Conservation (phyloP, 2,888 invertebrate species). For the Steinernema hermaphroditum region DNA sequence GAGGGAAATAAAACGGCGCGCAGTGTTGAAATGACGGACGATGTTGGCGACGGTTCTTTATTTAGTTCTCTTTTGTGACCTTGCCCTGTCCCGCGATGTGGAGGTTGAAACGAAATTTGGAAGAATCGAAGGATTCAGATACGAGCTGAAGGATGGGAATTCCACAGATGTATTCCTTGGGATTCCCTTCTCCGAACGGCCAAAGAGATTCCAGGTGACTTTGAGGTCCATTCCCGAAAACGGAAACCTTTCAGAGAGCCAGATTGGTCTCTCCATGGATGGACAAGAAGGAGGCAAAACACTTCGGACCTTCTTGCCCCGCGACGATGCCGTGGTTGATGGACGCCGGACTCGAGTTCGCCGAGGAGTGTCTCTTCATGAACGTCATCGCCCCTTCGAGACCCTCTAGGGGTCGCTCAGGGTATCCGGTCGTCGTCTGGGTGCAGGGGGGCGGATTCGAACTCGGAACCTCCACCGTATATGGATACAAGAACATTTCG, state of each 20-base stretch:
- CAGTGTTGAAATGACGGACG: too few species aligned
- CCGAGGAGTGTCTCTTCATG: conserved; percentile 25
- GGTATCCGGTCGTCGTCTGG: conserved; percentile 86
- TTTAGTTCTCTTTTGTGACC: not conserved
- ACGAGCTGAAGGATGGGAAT: not conserved
- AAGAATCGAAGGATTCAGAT: not conserved
- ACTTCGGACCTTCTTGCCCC: not conserved
- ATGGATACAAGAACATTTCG: conserved; percentile 35
- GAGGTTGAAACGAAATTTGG: not conserved
- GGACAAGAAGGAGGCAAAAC: not conserved
- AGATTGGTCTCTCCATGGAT: not conserved
- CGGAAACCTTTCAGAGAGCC: not conserved
- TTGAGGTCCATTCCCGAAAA: not conserved
- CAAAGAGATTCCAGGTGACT: not conserved
- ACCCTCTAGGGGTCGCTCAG: not conserved
- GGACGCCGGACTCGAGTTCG: not conserved
- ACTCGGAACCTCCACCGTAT: conserved; percentile 72
- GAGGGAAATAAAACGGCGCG: too few species aligned
- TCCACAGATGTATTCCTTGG: not conserved
- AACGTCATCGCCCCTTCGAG: conserved; percentile 23
- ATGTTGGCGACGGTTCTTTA: not conserved
- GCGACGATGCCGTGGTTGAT: not conserved
- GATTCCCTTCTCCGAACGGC: not conserved
- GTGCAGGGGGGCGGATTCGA: conserved; percentile 90
- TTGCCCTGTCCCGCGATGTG: not conserved